Conservation (phyloP, 2,113 vertebrate genomes). For the Acanthochromis polyacanthus region DNA sequence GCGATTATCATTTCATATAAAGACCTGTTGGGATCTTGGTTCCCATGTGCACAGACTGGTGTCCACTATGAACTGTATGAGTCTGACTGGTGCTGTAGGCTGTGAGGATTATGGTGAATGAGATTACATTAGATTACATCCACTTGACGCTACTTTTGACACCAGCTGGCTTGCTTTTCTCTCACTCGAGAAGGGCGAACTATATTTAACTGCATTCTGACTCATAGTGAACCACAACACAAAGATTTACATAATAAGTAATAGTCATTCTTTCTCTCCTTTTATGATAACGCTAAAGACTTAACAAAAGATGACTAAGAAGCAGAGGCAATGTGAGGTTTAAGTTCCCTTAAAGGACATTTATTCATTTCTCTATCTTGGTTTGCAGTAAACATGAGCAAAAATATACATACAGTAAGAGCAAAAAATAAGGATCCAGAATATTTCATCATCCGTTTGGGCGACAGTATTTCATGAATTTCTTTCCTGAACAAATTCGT, state of each 20-base stretch:
- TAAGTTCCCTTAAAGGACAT: slow-evolving; percentile 78
- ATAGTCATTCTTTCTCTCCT: too few relatives aligned
- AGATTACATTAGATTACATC: slow-evolving; percentile 64
- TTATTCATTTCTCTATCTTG: slow-evolving; percentile 83
- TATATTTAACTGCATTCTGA: neutral
- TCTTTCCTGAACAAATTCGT: slow-evolving; percentile 36
- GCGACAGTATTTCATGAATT: slow-evolving; percentile 33
- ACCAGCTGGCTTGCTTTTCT: slow-evolving; percentile 21
- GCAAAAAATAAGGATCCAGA: slow-evolving; percentile 76
- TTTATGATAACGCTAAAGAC: neutral
- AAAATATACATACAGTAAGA: slow-evolving; percentile 82
- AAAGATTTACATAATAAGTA: neutral
- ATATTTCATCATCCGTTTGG: slow-evolving; percentile 57
- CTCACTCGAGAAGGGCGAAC: neutral
- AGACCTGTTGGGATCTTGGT: neutral
- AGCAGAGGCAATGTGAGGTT: slow-evolving; percentile 34
- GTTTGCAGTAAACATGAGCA: slow-evolving; percentile 84
- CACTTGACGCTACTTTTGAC: slow-evolving; percentile 30
- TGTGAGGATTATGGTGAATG: slow-evolving; percentile 52
- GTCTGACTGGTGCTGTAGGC: neutral
- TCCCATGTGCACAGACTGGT: neutral
- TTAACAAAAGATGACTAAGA: neutral
- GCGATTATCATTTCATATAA: neutral
- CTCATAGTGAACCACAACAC: neutral
- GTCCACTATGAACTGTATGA: neutral